Evolutionary conservation across 1,140 invertebrate genomes (phyloP), one percentile per base, ranked within the genome.

Genomic region (Mamestra configurata): DNA sequence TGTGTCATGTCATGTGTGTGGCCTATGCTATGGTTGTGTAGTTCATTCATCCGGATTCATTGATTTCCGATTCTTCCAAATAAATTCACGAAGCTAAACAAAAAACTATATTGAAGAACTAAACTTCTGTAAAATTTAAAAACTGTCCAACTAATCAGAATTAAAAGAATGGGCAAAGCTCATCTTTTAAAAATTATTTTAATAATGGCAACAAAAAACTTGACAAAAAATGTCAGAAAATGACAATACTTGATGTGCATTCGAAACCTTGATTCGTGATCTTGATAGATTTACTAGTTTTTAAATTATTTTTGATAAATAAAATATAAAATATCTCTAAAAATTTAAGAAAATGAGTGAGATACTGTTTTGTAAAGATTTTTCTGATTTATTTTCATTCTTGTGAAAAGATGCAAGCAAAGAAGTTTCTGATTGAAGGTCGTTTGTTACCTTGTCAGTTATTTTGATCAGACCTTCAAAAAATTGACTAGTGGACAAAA

Each of bases 401-500:
- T 40, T 40, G 35, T 66, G 35, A 13, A 22, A 66, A 10, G 35
- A 40, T 37, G 0, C 13, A 24, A 24, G 13, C 8, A 24, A 59
- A 46, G 7, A 75, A 22, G 35, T 24, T 55, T 37, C 13, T 75
- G 31, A 59, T 35, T 59, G 71, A 43, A 75, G 53, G 37, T 20
- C 22, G 37, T 15, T 24, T 10, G 5, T 27, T 24, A 37, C 20
- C 53, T 40, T 75, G 53, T 75, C 53, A 43, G 31, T 27, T 76
- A 55, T 79, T 79, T 51, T 59, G 77, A 79, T 49, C 77, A 79
- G 68, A 80, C 73, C 72, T 70, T 70, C 46, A 70, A 61, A 84
- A 83, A 90, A 87, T 84, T 85, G 64, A 83, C 75, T 82, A 83
- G 86, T 90, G 82, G 77, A 83, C 84, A 85, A 88, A 84, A 84